Base-by-base conservation (phyloP, 2,797 vertebrate genomes). In the Gallinago solitaria region DNA sequence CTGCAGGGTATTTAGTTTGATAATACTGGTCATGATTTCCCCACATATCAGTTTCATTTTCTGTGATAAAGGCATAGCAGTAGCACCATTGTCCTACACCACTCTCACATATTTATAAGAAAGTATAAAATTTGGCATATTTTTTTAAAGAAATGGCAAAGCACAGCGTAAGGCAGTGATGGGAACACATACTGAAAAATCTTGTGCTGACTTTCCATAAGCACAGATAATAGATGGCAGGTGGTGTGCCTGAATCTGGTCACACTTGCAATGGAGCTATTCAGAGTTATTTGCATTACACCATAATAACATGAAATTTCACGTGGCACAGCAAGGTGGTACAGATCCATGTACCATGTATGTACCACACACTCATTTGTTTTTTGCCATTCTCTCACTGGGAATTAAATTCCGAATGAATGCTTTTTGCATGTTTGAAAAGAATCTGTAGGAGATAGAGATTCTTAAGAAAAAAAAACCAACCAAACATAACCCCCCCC, bases 221-320 rank as follows among this genome's bases (percentile, higher is more conserved):
- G 28, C 9, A 5, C 33, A 73, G 51, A 11, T 59, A 69, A 63
- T 65, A 59, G 30, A 51, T 30, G 48, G 19, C 48, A 33, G 84
- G 32, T n/a, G 35, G 20, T 60, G 25, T 74, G 28, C 14, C 89
- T 9, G 2, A 81, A 21, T 39, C 50, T 79, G 65, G 56, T n/a
- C 41, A 48, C 30, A 65, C 30, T 82, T 0, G 0, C 14, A n/a
- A 3, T 11, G 35, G 13, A 54, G 5, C 6, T 64, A 19, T 61
- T 78, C 83, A 67, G 47, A 74, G 15, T 64, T 91, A 54, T 79
- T 84, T 84, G 56, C 27, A 16, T 77, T 75, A 14, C 9, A 65
- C 32, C 43, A 23, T 18, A 43, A 53, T 9, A 81, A 53, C 0
- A 0, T 0, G 1, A 71, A 86, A 68, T 23, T 61, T 83, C 33